Base-by-base conservation (phyloP, 1,140 invertebrate genomes). In the Drosophila nikananu region DNA sequence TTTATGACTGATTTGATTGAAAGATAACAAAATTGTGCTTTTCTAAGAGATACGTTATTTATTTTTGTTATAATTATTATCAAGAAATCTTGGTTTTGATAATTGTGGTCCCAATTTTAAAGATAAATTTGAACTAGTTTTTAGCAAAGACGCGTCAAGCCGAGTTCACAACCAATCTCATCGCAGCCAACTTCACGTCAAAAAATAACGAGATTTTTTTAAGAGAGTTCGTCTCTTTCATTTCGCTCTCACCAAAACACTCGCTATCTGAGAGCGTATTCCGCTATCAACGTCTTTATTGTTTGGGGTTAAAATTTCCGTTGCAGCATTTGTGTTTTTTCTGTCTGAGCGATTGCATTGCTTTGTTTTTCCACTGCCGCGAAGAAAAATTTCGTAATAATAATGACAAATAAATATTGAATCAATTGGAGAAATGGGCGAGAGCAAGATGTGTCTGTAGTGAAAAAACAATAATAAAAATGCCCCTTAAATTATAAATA, bases 131-230 rank as follows among this genome's bases (percentile, higher is more conserved):
- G 10, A 52, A 52, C 27, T 54, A 23, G 13, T 57, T 37, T 5
- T 57, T 39, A 58, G 13, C n/a, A 23, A 44, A 21, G 19, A 19
- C 51, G 7, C 27, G 4, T 8, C 17, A 7, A 37, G 10, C 23
- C 21, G 6, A 35, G 52, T 72, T 71, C 21, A 0, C 44, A 12
- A 73, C 46, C 52, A 23, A 17, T 19, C 1, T 19, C 0, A 79
- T 15, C 77, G 80, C 83, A 83, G 59, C 83, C 64, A 86, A 86
- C 83, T 87, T 87, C 60, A 52, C 64, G 51, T 52, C 77, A 75
- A 74, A 86, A 82, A 83, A 83, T 61, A 76, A 52, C 23, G 25
- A 10, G 35, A 60, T 60, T 65, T 62, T 63, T 62, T 37, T 46
- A 52, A 25, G 19, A n/a, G 32, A 58, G 54, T 75, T 74, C 72